Evolutionary conservation across 2,888 invertebrate species (phyloP).

Genomic region (Microdon myrmicae): DNA sequence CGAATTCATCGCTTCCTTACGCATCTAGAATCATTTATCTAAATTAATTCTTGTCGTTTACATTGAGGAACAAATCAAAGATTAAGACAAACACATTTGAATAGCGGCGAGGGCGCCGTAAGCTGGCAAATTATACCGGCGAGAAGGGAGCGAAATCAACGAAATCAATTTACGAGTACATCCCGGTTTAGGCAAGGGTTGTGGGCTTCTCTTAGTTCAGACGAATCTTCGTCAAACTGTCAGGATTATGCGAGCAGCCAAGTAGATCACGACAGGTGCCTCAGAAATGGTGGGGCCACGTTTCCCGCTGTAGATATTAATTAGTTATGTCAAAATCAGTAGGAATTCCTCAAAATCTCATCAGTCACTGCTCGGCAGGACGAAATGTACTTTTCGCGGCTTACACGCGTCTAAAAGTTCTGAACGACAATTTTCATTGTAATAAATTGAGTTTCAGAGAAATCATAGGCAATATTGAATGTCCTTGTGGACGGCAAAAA

Average conservation of each 20-base stretch:
- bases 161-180: conserved; percentile 40
- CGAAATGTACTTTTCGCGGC: too few relatives aligned
- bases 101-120: neutral
- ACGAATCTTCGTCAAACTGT: too few relatives aligned
- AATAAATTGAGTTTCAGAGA: too few relatives aligned
- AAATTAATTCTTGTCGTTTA: conserved; percentile 68
- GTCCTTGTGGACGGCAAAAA: too few relatives aligned
- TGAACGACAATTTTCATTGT: too few relatives aligned
- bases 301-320: conserved; percentile 33
- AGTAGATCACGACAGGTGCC: conserved; percentile 18
- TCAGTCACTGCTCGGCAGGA: conserved; percentile 17
- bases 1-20: conserved; percentile 9
- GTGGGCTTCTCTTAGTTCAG: too few relatives aligned
- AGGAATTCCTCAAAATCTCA: conserved; percentile 49
- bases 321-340: conserved; percentile 53
- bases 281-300: neutral
- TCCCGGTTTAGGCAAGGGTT: too few relatives aligned
- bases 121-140: conserved; percentile 19
- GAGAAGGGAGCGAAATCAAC: conserved; percentile 18
- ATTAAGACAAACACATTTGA: conserved; percentile 66
- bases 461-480: too few relatives aligned
- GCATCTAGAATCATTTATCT: conserved; percentile 65
- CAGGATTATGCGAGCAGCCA: conserved; percentile 33
- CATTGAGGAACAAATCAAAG: conserved; percentile 67
- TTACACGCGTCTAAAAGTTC: too few relatives aligned